These are phyloP conservation scores for Callithrix jacchus DNA, from an alignment of 2,113 vertebrate species.

Conservation along the genomic window DNA sequence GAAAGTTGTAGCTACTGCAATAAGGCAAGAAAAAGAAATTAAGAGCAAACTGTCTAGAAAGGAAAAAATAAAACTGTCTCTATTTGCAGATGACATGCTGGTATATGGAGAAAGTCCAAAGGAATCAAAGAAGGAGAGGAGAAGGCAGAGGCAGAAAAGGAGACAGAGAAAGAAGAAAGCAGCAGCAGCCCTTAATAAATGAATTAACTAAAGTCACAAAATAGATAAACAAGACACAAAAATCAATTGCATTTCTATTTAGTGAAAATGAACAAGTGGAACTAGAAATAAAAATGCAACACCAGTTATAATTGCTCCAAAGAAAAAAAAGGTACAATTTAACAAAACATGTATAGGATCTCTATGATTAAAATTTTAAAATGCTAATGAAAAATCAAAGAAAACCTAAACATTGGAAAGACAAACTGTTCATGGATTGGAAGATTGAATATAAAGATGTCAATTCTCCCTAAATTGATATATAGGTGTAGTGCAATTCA, in stretches of 20 bases:
- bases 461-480: constrained; percentile 3
- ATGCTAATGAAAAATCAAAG: constrained; percentile 26
- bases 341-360: not conserved
- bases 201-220: constrained; percentile 11
- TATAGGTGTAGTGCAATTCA: not conserved
- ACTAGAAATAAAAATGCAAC: constrained; percentile 29
- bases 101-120: constrained; percentile 9
- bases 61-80: constrained; percentile 2
- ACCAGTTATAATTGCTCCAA: not conserved
- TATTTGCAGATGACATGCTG: not conserved
- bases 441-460: constrained; percentile 27
- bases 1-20: not conserved
- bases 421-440: not conserved
- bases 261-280: not conserved
- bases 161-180: too few relatives aligned
- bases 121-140: not conserved
- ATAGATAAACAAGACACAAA: constrained; percentile 33
- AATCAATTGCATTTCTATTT: not conserved
- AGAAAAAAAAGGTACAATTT: constrained; percentile 24
- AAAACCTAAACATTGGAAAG: constrained; percentile 21
- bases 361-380: constrained; percentile 9
- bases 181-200: not conserved
- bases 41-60: not conserved
- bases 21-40: constrained; percentile 36
- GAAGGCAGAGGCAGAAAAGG: too few relatives aligned